Evolutionary conservation across 2,797 vertebrate species (phyloP).

Genomic region (Cygnus olor): DNA sequence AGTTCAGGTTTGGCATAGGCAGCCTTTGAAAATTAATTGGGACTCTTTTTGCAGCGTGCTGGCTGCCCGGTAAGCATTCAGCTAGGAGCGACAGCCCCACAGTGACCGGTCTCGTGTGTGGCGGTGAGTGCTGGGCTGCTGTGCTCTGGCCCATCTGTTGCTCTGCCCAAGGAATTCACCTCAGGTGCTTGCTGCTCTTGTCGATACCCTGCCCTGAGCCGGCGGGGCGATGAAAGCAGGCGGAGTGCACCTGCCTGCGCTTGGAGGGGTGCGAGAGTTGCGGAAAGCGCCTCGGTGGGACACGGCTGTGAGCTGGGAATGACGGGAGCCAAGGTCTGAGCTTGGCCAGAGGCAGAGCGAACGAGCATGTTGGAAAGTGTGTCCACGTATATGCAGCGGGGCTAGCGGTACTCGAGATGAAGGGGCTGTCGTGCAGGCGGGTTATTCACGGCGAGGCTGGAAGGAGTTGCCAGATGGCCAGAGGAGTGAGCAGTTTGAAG

Average conservation of each 20-base stretch:
- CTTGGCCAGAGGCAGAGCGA: background rate
- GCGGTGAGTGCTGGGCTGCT: background rate
- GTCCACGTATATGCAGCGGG: background rate
- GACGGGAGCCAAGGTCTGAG: background rate
- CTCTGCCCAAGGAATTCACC: background rate
- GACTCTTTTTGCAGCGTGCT: background rate
- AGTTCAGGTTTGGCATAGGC: background rate
- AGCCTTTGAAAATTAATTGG: background rate
- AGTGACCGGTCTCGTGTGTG: background rate
- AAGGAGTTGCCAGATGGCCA: background rate
- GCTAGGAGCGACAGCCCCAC: background rate
- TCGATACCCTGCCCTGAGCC: background rate
- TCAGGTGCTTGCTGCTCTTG: background rate
- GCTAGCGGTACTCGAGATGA: background rate
- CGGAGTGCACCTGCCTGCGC: background rate
- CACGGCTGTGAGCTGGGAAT: background rate
- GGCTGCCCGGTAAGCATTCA: background rate
- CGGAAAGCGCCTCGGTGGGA: background rate
- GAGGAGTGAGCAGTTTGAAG: slow-evolving; percentile 7
- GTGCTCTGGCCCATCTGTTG: background rate
- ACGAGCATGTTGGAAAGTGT: background rate
- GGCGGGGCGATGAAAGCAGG: background rate
- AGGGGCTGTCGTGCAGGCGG: background rate
- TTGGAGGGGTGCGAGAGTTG: background rate
- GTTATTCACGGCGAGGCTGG: background rate